Evolutionary conservation across 2,888 invertebrate species (phyloP).

Genomic region (Alsophila aescularia): DNA sequence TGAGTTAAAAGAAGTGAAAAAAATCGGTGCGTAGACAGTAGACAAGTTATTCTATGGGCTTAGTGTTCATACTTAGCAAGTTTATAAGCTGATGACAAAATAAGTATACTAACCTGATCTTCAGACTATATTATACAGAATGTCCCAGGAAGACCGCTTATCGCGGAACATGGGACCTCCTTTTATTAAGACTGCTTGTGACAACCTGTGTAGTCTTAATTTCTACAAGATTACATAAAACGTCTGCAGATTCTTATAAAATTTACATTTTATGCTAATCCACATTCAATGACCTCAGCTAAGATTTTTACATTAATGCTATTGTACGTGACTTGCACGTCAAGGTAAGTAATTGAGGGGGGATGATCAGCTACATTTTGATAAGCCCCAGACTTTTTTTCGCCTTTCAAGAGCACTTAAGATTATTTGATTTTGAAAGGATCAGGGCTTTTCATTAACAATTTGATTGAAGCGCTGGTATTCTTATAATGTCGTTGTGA

Average conservation of each 20-base stretch:
- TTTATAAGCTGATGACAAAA: too few relatives aligned
- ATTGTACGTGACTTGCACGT: conserved; percentile 12
- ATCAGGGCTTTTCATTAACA: conserved; percentile 2
- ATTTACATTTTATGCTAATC: conserved; percentile 22
- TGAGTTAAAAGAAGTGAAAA: too few relatives aligned
- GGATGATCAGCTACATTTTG: conserved; percentile 3
- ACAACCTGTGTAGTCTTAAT: too few relatives aligned
- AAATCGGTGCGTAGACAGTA: too few relatives aligned
- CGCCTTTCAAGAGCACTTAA: neutral
- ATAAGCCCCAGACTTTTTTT: neutral
- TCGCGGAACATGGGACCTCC: too few relatives aligned
- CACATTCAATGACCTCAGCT: conserved; percentile 13
- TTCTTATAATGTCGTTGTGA: neutral
- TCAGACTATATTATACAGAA: too few relatives aligned
- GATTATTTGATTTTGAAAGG: conserved; percentile 8
- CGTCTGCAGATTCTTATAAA: conserved; percentile 4
- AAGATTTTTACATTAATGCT: conserved; percentile 17
- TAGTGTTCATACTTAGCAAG: too few relatives aligned
- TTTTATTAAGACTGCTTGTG: too few relatives aligned
- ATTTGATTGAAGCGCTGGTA: neutral
- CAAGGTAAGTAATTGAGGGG: conserved; percentile 11
- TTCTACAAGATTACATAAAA: too few relatives aligned
- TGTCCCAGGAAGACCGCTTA: too few relatives aligned
- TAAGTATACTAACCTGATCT: too few relatives aligned
- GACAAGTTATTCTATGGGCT: too few relatives aligned